Evolutionary conservation across 2,888 invertebrate species (phyloP), one percentile per base, ranked within the genome.

Genomic region (Tenthredo amoena): DNA sequence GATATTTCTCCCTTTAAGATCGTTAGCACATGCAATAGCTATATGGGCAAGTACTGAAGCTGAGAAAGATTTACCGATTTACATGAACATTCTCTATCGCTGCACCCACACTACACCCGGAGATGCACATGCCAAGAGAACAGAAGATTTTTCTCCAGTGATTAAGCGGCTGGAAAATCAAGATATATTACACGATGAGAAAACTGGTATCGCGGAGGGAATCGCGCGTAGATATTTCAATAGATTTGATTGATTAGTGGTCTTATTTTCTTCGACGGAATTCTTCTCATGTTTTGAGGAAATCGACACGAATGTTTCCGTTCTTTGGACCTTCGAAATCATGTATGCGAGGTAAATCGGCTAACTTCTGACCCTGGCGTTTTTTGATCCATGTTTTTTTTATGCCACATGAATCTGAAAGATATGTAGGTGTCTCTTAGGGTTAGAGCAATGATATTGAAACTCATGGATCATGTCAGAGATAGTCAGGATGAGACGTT

Each of bases 21-120:
- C 68, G 68, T 68, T 68, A 68, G 62, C 62, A 62, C 21, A n/a
- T 55, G 55, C n/a, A 62, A 62, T 62, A 62, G 21, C 21, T 62
- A 58, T 62, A 62, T 21, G 10, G 58, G 68, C 18, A 34, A 9
- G 21, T 34, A 34, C 68, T 12, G 34, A 31, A 68, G 0, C 68
- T 68, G 18, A 34, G 68, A 68, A 68, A 68, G 68, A 68, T 68
- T 68, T 68, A 68, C 68, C 68, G 68, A 68, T 68, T 68, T 68
- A 68, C 15, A 26, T 68, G 34, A 34, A 68, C 68, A 68, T 68
- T 34, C 68, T 62, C 21, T 62, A 62, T 21, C 62, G 26, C 62
- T 62, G 26, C 26, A 62, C 62, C 62, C 26, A 62, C 62, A 18
- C 68, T 68, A 26, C 34, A 68, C 34, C 68, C 18, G 5, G 34